Conservation (phyloP, 2,888 invertebrate species). For the Helicoverpa assulta region DNA sequence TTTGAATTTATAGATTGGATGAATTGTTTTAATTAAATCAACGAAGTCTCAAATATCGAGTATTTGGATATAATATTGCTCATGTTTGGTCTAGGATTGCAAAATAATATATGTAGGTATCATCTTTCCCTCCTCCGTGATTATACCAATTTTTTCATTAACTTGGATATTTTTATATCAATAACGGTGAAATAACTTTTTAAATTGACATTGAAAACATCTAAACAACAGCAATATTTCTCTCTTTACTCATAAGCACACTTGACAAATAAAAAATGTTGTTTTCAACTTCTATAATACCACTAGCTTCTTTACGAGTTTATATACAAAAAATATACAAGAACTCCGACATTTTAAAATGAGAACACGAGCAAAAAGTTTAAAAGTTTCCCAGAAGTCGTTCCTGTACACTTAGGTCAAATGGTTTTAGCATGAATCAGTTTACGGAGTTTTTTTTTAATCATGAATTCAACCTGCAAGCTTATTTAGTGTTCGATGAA, state of each 20-base stretch:
- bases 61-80: too few relatives aligned
- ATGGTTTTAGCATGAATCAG: conserved; percentile 51
- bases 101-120: too few relatives aligned
- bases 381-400: conserved; percentile 27
- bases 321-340: conserved; percentile 29
- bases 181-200: too few relatives aligned
- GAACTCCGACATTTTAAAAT: conserved; percentile 45
- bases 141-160: too few relatives aligned
- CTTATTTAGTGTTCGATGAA: conserved; percentile 1
- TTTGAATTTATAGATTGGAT: background rate
- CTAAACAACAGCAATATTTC: too few relatives aligned
- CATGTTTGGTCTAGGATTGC: too few relatives aligned
- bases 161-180: too few relatives aligned
- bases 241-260: background rate
- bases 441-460: conserved; percentile 39
- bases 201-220: too few relatives aligned
- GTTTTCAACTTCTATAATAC: conserved; percentile 11
- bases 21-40: background rate
- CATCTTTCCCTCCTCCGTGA: too few relatives aligned
- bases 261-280: background rate
- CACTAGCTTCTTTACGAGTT: conserved; percentile 29
- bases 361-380: conserved; percentile 45
- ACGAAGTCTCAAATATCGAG: too few relatives aligned
- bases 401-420: conserved; percentile 40
- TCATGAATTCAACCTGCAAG: conserved; percentile 19